Evolutionary conservation across 2,888 invertebrate genomes (phyloP).

Genomic region (Tipula helvola): DNA sequence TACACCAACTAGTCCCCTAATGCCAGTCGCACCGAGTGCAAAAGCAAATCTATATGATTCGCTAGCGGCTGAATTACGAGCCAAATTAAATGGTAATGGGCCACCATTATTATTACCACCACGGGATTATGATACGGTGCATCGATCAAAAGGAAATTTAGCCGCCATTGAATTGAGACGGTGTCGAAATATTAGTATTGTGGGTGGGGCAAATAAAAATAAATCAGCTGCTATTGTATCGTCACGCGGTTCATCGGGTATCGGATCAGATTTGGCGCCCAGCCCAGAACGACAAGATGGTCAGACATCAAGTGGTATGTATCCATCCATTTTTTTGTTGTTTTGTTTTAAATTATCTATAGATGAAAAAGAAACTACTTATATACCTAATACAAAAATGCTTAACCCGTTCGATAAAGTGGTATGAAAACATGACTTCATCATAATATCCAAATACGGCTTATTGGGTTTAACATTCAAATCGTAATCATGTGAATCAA

Average conservation of each 20-base stretch:
- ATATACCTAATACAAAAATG: too few relatives aligned
- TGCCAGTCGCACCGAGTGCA: slow-evolving; percentile 28
- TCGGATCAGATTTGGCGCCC: slow-evolving; percentile 79
- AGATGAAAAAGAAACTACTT: neutral
- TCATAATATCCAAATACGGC: neutral
- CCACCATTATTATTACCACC: slow-evolving; percentile 80
- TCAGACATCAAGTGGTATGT: slow-evolving; percentile 35
- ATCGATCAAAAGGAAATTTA: slow-evolving; percentile 56
- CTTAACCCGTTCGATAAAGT: neutral
- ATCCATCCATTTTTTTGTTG: slow-evolving; percentile 10
- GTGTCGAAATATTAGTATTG: slow-evolving; percentile 31
- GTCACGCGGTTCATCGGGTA: slow-evolving; percentile 76
- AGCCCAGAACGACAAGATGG: slow-evolving; percentile 54
- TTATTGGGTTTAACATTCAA: neutral
- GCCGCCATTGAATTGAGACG: slow-evolving; percentile 53
- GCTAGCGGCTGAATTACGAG: slow-evolving; percentile 79
- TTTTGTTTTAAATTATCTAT: neutral
- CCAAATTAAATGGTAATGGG: slow-evolving; percentile 50
- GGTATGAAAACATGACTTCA: neutral
- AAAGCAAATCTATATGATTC: slow-evolving; percentile 78
- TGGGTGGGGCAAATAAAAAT: slow-evolving; percentile 38
- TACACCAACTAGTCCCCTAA: slow-evolving; percentile 28
- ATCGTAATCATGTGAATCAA: neutral
- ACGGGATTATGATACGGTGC: slow-evolving; percentile 87
- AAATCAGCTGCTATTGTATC: slow-evolving; percentile 42